Evolutionary conservation across 2,113 vertebrate genomes (phyloP), one percentile per base, ranked within the genome.

Genomic region (Saguinus midas): DNA sequence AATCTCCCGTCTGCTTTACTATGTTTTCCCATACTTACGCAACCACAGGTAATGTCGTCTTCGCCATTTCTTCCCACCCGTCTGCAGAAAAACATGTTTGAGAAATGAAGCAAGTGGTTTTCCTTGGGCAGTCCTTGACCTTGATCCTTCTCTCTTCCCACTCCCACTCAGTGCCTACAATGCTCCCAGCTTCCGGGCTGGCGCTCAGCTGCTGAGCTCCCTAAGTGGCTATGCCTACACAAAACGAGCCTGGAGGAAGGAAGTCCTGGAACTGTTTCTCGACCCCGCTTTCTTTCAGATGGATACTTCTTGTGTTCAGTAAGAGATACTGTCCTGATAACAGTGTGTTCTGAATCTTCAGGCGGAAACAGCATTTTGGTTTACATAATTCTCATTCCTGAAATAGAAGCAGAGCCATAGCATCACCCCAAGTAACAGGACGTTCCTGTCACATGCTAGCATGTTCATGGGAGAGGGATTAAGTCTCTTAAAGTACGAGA

Each of bases 221-320:
- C 98, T 99, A 78, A 99, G 99, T 48, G 99, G 99, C n/a, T 99
- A 99, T 0, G 99, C 99, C 87, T 99, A 99, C 52, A 99, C 99
- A 37, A 99, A 99, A 93, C 97, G 99, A 48, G 99, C 99, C 76
- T 99, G 99, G 99, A 99, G 98, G 96, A 99, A 99, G 95, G 99
- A 99, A 91, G 99, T 99, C 91, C 98, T 99, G 37, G 99, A 99
- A 27, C 97, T 99, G 81, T 99, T 99, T 95, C 98, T 99, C 99
- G 99, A 99, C 97, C 99, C 99, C 1, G 97, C 99, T 27, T 99
- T 99, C 98, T 99, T 99, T 97, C 99, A 99, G 95, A 99, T 99
- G 99, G 99, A 99, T 73, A 98, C 98, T 1, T 99, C 99, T 10
- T 99, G 99, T 98, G 97, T 98, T 95, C 99, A 99, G 99, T 99